phyloP scores from a whole-genome alignment of 1,140 invertebrate species.

The Zaprionus capensis region DNA sequence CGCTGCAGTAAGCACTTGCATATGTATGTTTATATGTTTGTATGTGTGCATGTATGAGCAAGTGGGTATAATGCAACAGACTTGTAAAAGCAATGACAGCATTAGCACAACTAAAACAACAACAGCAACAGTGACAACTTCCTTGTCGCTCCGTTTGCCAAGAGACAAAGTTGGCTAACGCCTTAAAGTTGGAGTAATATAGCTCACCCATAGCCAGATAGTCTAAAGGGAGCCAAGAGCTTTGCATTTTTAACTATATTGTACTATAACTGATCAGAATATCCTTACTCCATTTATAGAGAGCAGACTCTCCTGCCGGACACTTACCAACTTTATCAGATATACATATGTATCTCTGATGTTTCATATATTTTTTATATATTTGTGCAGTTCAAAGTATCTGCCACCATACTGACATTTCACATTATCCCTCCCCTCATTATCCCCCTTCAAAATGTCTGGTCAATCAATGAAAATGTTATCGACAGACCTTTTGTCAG shows the following conservation, averaged over 20 bases:
- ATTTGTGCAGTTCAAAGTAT: no score
- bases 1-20: slow-evolving; percentile 34
- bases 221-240: not conserved
- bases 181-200: not conserved
- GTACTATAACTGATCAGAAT: no score
- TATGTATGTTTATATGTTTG: not conserved
- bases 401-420: no score
- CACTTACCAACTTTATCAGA: no score
- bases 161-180: not conserved
- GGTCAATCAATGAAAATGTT: not conserved
- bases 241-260: no score
- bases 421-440: no score
- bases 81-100: slow-evolving; percentile 59
- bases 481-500: not conserved
- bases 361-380: no score
- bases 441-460: not conserved
- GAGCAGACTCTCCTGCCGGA: no score
- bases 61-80: slow-evolving; percentile 37
- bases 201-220: not conserved
- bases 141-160: slow-evolving; percentile 3
- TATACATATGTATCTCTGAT: no score
- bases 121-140: slow-evolving; percentile 17
- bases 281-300: no score
- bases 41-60: slow-evolving; percentile 6
- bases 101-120: slow-evolving; percentile 46